These are phyloP conservation scores for Dryobotodes eremita DNA, from an alignment of 2,888 invertebrate genomes.

Conservation along the genomic window DNA sequence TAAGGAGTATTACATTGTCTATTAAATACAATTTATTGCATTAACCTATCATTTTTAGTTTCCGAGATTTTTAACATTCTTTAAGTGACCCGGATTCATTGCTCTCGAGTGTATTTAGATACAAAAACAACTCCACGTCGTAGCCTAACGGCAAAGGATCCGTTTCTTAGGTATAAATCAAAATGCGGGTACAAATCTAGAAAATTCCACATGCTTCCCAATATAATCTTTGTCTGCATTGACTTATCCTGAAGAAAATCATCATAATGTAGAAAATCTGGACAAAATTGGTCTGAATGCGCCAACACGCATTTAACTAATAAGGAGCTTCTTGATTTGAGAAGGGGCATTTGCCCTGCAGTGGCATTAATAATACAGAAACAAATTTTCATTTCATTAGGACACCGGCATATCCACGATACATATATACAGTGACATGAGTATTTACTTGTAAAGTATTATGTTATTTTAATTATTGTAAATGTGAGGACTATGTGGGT, in stretches of 20 bases:
- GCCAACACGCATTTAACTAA: not conserved
- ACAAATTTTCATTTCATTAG: not conserved
- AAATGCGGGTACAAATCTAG: not conserved
- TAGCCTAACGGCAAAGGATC: not conserved
- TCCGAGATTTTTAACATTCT: too few relatives aligned
- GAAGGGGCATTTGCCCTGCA: not conserved
- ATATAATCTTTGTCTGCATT: not conserved
- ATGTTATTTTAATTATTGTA: too few relatives aligned
- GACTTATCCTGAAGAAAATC: not conserved
- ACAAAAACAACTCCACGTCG: not conserved
- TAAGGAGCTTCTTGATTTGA: not conserved
- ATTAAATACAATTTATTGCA: too few relatives aligned
- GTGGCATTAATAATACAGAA: not conserved
- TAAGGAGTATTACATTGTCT: too few relatives aligned
- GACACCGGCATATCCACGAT: not conserved
- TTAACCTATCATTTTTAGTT: too few relatives aligned
- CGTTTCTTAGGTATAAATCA: not conserved
- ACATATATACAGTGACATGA: too few relatives aligned
- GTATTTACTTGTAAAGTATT: too few relatives aligned
- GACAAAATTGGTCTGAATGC: not conserved
- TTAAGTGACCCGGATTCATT: too few relatives aligned
- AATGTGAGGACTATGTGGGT: too few relatives aligned
- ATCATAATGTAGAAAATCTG: not conserved
- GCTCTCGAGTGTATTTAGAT: too few relatives aligned
- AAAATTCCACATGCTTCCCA: not conserved